Conservation (phyloP, 2,797 vertebrate genomes). For the Vespertilio murinus region DNA sequence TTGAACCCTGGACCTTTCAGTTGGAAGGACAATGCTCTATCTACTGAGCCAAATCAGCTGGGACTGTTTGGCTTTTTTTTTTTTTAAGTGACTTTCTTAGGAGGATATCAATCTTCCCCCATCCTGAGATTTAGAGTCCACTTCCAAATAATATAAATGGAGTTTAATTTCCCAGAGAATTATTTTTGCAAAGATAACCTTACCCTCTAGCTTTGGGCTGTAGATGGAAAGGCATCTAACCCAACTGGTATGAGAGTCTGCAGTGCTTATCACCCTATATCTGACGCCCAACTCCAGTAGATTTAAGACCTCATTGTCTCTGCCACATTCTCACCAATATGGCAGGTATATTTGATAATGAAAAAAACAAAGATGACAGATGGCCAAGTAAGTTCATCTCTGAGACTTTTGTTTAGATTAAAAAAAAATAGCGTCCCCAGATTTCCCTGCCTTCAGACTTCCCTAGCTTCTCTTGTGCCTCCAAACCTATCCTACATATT, state of each 20-base stretch:
- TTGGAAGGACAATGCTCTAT: rapidly evolving
- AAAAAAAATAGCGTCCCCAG: not conserved
- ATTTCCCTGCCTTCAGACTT: not conserved
- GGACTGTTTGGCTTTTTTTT: not conserved
- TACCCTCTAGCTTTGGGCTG: not conserved
- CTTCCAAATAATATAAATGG: not conserved
- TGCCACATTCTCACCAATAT: not conserved
- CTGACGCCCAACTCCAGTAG: not conserved
- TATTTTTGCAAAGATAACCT: not conserved
- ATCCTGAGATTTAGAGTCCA: not conserved
- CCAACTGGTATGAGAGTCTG: not conserved
- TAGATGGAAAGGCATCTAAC: not conserved
- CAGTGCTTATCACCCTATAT: not conserved
- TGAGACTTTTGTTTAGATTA: not conserved
- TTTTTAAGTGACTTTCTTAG: not conserved
- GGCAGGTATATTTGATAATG: not conserved
- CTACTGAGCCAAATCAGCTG: not conserved
- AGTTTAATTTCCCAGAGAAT: not conserved
- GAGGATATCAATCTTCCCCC: not conserved
- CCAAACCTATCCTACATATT: not conserved
- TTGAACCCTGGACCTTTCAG: not conserved
- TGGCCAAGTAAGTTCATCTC: not conserved
- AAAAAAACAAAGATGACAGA: not conserved
- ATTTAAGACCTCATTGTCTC: not conserved
- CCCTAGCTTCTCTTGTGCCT: not conserved